These are phyloP conservation scores for Cheilosia variabilis DNA, from an alignment of 2,888 invertebrate genomes.

Conservation along the genomic window DNA sequence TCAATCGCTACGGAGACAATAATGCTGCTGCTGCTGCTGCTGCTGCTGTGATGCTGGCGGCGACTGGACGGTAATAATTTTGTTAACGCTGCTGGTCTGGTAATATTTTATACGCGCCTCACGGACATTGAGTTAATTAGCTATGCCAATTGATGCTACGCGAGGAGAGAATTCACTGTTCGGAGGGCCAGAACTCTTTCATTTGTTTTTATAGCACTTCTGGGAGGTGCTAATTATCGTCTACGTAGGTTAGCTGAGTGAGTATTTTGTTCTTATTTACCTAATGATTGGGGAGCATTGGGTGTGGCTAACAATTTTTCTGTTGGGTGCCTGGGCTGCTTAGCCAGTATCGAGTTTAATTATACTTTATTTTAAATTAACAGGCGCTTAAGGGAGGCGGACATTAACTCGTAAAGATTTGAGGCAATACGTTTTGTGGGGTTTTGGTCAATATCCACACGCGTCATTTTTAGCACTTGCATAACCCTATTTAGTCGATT, in stretches of 20 bases:
- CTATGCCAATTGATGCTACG: slow-evolving; percentile 39
- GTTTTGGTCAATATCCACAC: no score
- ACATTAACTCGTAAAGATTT: no score
- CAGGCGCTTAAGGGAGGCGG: no score
- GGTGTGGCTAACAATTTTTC: no score
- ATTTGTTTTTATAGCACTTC: slow-evolving; percentile 19
- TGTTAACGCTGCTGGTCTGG: slow-evolving; percentile 38
- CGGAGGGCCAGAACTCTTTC: background rate
- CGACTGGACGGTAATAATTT: slow-evolving; percentile 49
- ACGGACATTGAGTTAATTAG: slow-evolving; percentile 41
- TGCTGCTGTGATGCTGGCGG: slow-evolving; percentile 19
- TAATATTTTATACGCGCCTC: slow-evolving; percentile 21
- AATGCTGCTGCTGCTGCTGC: background rate
- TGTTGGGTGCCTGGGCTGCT: no score
- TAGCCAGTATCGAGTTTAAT: no score
- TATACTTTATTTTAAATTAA: no score
- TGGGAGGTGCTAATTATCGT: slow-evolving; percentile 21
- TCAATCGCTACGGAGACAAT: slow-evolving; percentile 4
- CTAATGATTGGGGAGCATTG: background rate
- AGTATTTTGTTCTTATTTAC: background rate
- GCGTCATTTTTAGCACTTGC: no score
- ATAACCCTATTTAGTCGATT: no score
- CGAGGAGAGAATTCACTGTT: slow-evolving; percentile 3
- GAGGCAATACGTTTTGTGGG: no score
- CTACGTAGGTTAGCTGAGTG: background rate